Evolutionary conservation across 2,113 vertebrate genomes (phyloP), one percentile per base, ranked within the genome.

Genomic region (Riparia riparia): DNA sequence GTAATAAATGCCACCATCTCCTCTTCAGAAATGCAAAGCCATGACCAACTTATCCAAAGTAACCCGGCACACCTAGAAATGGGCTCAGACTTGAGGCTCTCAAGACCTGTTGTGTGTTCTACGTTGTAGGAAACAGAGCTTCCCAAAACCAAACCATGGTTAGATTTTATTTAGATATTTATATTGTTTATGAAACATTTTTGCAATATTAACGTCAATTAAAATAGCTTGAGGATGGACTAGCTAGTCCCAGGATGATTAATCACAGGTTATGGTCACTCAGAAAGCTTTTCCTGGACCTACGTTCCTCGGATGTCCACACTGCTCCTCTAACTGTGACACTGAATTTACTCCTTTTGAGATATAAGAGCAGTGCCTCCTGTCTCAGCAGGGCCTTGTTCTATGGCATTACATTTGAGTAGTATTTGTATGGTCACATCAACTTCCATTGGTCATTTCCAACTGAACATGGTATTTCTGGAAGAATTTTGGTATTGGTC

Each of bases 31-130:
- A 73, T 45, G 3, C 26, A 22, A 77, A 78, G 34, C 4, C 22
- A 47, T 20, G 12, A 47, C 14, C 17, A 61, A 58, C 5, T 37
- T 41, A 21, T 12, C 14, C 17, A 34, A 42, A 51, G 17, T 6
- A 11, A 1, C 12, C 17, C 7, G 12, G 17, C 8, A 50, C 26
- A 72, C 0, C 5, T 53, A 1, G 6, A n/a, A 69, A 6, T 4
- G 2, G 17, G 51, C 10, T 73, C 32, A 73, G 26, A 47, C 2
- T 12, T 12, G 20, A 65, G 14, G 12, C 2, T 78, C 10, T 69
- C 26, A 28, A 83, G 29, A 58, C 4, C 3, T 56, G 3, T 11
- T 28, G 18, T 10, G 0, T 60, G 5, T 37, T 76, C 8, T 45
- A 5, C 24, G 7, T 7, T 41, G 3, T 14, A 42, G 24, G 21